A percentile compares a stretch with the other conserved stretches of the same genome.
These are phyloP conservation scores for Himalopsyche kuldschensis DNA, from an alignment of 2,888 invertebrate species.

Conservation along the genomic window DNA sequence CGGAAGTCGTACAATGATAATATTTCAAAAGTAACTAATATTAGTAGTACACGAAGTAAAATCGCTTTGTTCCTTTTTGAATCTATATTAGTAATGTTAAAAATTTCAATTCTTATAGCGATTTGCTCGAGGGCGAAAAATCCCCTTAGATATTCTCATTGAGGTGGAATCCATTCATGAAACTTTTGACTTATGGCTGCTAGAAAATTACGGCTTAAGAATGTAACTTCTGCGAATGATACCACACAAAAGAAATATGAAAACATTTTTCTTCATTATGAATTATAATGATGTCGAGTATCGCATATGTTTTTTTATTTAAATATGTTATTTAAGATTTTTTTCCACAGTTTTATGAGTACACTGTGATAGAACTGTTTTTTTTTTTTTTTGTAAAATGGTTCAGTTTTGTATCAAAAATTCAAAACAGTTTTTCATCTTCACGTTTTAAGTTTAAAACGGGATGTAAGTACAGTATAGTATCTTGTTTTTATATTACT, in stretches of 20 bases:
- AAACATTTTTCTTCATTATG: neutral
- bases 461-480: too few species aligned
- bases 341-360: neutral
- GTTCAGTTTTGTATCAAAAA: too few species aligned
- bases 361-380: too few species aligned
- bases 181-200: neutral
- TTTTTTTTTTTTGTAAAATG: too few species aligned
- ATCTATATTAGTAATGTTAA: neutral
- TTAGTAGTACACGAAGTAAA: too few species aligned
- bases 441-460: too few species aligned
- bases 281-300: neutral
- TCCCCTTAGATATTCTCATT: neutral
- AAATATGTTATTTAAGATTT: neutral
- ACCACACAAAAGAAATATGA: neutral
- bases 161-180: neutral
- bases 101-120: neutral
- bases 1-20: too few species aligned
- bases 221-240: neutral
- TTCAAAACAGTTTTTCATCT: too few species aligned
- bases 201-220: neutral
- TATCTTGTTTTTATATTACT: too few species aligned
- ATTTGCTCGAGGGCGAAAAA: neutral
- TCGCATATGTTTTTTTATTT: neutral
- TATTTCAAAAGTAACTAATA: too few species aligned
- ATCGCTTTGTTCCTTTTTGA: neutral